Conservation (phyloP, 1,140 invertebrate species). For the Papilio polytes region DNA sequence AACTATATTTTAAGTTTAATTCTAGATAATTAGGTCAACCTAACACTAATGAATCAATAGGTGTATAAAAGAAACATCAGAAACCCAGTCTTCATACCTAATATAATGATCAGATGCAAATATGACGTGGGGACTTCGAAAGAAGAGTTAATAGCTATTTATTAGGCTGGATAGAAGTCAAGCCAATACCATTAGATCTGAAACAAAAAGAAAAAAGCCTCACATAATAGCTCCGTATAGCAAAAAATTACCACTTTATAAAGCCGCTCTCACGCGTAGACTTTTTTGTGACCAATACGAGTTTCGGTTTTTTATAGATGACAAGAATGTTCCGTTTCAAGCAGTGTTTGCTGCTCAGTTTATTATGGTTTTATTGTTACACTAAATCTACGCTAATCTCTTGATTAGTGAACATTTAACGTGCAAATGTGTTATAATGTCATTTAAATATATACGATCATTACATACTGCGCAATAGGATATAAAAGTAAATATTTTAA, state of each 20-base stretch:
- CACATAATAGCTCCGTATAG: background rate
- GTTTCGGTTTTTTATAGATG: background rate
- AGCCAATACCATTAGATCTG: background rate
- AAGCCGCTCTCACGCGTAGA: constrained; percentile 1
- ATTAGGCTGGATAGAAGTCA: background rate
- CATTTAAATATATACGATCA: background rate
- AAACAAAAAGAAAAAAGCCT: background rate
- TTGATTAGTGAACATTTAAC: background rate
- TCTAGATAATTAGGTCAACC: too few species aligned
- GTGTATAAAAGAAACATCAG: too few species aligned
- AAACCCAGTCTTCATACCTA: too few species aligned
- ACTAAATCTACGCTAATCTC: background rate
- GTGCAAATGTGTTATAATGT: background rate
- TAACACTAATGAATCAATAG: too few species aligned
- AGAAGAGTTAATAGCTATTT: too few species aligned
- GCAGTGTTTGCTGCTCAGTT: too few species aligned
- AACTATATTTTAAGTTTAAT: too few species aligned
- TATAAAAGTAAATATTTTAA: background rate
- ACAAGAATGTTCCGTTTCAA: background rate
- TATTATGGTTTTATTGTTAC: background rate
- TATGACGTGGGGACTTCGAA: too few species aligned
- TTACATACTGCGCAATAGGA: background rate
- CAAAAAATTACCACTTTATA: background rate
- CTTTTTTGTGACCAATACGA: background rate
- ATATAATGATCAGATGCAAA: too few species aligned